Percentiles rank a stretch among this genome's conserved stretches.
Conservation (phyloP, 2,797 vertebrate genomes). For the Liasis olivaceus region DNA sequence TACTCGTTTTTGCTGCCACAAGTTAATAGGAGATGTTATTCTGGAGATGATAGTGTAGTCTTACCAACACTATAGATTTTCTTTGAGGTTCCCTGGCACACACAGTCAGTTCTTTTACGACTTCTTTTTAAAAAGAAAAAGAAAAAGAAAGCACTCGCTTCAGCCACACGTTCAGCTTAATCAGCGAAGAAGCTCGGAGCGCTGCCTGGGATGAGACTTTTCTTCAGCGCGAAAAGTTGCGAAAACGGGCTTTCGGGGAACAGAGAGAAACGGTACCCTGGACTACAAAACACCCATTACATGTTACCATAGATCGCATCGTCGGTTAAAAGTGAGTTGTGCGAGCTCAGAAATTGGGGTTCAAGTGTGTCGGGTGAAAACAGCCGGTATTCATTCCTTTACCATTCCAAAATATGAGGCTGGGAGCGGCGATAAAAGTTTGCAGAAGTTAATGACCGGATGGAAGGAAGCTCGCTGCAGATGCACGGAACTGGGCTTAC, state of each 20-base stretch:
- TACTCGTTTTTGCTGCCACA: not conserved
- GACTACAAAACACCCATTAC: not conserved
- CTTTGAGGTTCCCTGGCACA: not conserved
- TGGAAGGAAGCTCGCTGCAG: not conserved
- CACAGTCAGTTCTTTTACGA: not conserved
- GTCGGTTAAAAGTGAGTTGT: not conserved
- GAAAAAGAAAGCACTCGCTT: not conserved
- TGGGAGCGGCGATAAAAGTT: not conserved
- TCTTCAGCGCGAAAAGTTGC: too few relatives aligned
- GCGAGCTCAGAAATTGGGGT: not conserved
- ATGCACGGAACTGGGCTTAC: not conserved
- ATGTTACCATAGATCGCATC: not conserved
- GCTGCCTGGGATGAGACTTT: not conserved
- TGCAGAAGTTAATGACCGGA: not conserved
- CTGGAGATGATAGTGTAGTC: not conserved
- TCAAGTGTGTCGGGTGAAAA: not conserved
- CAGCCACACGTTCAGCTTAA: not conserved
- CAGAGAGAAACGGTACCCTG: not conserved
- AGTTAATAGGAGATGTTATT: not conserved
- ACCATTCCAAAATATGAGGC: not conserved
- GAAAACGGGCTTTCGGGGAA: not conserved
- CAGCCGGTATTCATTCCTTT: not conserved
- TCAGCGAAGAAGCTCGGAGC: too few relatives aligned
- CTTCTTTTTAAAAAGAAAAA: not conserved
- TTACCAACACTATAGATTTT: not conserved